phyloP scores from a whole-genome alignment of 1,140 invertebrate species.

The Pogonomyrmex barbatus region DNA sequence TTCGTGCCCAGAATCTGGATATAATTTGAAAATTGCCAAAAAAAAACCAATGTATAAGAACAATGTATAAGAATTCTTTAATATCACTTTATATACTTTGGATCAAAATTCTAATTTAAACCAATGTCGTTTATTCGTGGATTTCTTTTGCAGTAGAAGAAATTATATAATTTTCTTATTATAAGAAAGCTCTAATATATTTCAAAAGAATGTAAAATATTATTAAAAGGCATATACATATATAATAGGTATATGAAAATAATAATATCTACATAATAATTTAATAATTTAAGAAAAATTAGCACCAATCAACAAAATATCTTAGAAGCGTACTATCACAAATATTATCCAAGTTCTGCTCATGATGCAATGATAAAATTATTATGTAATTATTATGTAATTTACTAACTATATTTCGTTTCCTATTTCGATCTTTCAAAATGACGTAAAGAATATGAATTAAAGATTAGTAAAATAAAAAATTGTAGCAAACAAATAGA shows the following conservation, averaged over 20 bases:
- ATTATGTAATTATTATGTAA: background rate
- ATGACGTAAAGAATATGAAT: background rate
- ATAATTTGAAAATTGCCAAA: background rate
- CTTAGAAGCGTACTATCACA: conserved; percentile 7
- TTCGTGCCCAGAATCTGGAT: conserved; percentile 2
- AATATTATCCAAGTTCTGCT: background rate
- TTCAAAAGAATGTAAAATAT: background rate
- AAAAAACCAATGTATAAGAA: background rate
- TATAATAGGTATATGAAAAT: background rate
- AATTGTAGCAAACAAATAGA: background rate
- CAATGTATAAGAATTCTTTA: background rate
- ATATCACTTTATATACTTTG: background rate
- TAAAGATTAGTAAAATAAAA: background rate
- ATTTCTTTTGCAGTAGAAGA: background rate
- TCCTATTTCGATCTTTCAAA: background rate
- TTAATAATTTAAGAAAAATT: background rate
- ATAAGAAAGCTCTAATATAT: background rate
- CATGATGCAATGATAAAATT: background rate
- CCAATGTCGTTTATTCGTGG: background rate
- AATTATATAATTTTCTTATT: conserved; percentile 1
- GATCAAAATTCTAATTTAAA: background rate
- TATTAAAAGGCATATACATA: background rate
- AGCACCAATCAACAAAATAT: background rate
- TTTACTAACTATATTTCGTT: background rate
- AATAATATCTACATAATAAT: background rate